phyloP scores from a whole-genome alignment of 2,797 vertebrate genomes.

The Sardinella longiceps region DNA sequence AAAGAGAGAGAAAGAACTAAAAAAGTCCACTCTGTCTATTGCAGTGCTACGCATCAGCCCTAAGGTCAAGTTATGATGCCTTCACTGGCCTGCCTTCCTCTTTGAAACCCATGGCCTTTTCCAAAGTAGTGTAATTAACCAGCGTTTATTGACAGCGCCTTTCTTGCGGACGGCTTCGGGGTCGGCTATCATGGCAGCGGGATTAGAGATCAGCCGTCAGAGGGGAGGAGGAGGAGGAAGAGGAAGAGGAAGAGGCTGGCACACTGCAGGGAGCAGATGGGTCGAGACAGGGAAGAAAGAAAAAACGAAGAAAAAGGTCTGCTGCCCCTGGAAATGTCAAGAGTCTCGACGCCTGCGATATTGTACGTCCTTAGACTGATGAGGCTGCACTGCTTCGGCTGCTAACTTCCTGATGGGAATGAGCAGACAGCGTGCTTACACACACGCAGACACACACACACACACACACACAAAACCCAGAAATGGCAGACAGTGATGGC shows the following conservation, averaged over 20 bases:
- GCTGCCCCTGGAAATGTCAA: neutral
- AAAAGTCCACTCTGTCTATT: too few relatives aligned
- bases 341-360: neutral
- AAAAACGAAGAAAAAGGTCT: neutral
- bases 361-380: neutral
- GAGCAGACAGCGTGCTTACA: neutral
- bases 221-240: too few relatives aligned
- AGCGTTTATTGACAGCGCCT: neutral
- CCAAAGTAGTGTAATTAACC: neutral
- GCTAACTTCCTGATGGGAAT: neutral
- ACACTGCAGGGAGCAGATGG: neutral
- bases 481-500: neutral
- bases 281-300: neutral
- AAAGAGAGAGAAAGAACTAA: too few relatives aligned
- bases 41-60: neutral
- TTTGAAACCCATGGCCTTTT: neutral
- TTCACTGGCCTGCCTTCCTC: neutral
- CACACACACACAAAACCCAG: constrained; percentile 13
- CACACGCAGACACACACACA: neutral
- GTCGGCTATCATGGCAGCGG: neutral
- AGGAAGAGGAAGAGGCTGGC: neutral
- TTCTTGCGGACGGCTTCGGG: neutral
- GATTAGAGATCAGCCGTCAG: neutral
- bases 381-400: neutral
- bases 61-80: neutral